These are phyloP conservation scores for Rallus limicola DNA, from an alignment of 2,113 vertebrate genomes.

Conservation along the genomic window DNA sequence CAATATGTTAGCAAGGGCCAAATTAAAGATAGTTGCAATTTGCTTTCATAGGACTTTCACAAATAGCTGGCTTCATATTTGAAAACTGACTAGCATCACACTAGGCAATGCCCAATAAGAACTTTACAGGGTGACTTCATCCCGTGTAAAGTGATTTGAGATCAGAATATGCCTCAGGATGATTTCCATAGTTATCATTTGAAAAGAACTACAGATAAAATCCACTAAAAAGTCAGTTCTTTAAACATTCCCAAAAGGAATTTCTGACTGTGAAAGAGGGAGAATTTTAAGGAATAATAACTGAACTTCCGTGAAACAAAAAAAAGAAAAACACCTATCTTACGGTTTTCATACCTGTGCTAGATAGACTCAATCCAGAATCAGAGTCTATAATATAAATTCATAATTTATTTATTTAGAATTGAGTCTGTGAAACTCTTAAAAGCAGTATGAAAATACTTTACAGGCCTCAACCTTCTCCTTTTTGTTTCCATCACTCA, in stretches of 20 bases:
- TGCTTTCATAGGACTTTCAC: background rate
- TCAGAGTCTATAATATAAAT: too few species aligned
- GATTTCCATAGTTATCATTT: background rate
- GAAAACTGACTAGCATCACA: background rate
- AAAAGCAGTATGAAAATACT: background rate
- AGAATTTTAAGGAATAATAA: background rate
- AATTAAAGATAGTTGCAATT: background rate
- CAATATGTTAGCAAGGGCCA: background rate
- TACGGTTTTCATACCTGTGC: background rate
- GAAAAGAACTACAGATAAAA: background rate
- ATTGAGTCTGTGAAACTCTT: background rate
- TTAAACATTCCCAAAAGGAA: background rate
- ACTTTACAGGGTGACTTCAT: background rate
- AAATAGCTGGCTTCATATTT: background rate
- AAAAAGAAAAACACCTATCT: background rate
- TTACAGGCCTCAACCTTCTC: background rate
- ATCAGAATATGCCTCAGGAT: background rate
- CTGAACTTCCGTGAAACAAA: background rate
- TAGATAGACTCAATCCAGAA: background rate
- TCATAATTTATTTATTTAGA: background rate
- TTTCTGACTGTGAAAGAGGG: background rate
- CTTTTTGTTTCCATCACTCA: background rate
- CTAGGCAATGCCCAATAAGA: background rate
- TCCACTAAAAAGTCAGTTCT: background rate
- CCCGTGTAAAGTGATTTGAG: background rate